Conservation (phyloP, 1,140 invertebrate genomes). For the Luehdorfia chinensis region DNA sequence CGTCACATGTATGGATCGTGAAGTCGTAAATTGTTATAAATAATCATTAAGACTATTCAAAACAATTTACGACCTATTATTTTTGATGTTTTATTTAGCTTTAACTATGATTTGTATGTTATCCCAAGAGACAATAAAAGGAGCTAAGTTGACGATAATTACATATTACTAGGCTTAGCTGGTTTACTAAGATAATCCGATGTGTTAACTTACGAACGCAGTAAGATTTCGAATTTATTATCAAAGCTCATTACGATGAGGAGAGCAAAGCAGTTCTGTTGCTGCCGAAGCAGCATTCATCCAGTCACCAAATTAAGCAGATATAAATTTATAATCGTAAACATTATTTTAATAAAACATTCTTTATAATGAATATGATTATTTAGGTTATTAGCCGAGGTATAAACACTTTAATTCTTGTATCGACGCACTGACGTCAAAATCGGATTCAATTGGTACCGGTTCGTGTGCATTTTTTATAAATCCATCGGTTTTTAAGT, state of each 20-base stretch:
- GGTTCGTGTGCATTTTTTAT: too few relatives aligned
- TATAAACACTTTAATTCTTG: background rate
- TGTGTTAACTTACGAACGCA: slow-evolving; percentile 27
- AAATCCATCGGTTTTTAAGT: too few relatives aligned
- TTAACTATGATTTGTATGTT: slow-evolving; percentile 8
- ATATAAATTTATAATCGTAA: background rate
- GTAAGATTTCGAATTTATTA: slow-evolving; percentile 26
- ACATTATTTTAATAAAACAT: background rate
- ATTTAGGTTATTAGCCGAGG: background rate
- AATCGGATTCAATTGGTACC: too few relatives aligned
- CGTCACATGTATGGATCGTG: too few relatives aligned
- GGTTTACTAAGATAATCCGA: slow-evolving; percentile 37
- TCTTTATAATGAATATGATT: background rate
- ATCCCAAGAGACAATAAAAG: too few relatives aligned
- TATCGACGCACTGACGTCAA: too few relatives aligned
- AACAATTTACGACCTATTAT: slow-evolving; percentile 34
- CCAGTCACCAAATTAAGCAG: slow-evolving; percentile 44
- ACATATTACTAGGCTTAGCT: too few relatives aligned
- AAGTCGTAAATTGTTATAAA: too few relatives aligned
- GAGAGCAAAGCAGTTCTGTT: slow-evolving; percentile 30
- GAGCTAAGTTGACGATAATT: too few relatives aligned
- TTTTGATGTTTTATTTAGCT: slow-evolving; percentile 19
- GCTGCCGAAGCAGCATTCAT: slow-evolving; percentile 30
- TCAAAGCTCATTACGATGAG: slow-evolving; percentile 35
- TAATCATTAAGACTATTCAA: slow-evolving; percentile 29